Evolutionary conservation across 2,888 invertebrate genomes (phyloP).

Genomic region (Napeogenes sylphis): DNA sequence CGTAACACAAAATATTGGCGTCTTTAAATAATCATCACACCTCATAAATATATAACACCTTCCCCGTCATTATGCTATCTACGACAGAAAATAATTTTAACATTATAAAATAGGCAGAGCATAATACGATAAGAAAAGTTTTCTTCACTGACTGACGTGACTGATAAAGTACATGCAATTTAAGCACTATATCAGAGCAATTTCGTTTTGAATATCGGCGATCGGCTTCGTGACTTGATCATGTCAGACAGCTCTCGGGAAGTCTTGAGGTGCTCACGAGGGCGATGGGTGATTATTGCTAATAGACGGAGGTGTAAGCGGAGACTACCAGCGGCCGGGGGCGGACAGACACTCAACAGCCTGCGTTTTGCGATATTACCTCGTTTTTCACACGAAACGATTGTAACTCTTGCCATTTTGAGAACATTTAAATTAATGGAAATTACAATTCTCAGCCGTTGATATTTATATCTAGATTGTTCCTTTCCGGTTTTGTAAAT

Average conservation of each 20-base stretch:
- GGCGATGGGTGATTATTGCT: conserved; percentile 21
- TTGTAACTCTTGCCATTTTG: background rate
- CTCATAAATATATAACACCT: no score
- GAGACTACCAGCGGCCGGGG: conserved; percentile 17
- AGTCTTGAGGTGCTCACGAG: background rate
- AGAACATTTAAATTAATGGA: background rate
- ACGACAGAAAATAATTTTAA: no score
- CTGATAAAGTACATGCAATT: no score
- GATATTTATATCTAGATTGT: background rate
- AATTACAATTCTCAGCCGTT: background rate
- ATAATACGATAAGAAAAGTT: no score
- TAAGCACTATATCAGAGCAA: no score
- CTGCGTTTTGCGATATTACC: conserved; percentile 6
- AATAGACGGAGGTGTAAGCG: conserved; percentile 16
- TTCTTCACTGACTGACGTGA: no score
- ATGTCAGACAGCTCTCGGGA: background rate
- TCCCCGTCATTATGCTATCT: no score
- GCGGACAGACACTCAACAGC: conserved; percentile 10
- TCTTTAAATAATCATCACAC: background rate
- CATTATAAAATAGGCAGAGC: no score
- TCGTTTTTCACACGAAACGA: conserved; percentile 17
- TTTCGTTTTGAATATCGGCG: background rate
- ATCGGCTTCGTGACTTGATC: background rate
- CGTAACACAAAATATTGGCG: background rate
- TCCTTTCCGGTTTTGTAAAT: no score